These are phyloP conservation scores for Hippoglossus hippoglossus DNA, from an alignment of 2,797 vertebrate genomes.

Conservation along the genomic window DNA sequence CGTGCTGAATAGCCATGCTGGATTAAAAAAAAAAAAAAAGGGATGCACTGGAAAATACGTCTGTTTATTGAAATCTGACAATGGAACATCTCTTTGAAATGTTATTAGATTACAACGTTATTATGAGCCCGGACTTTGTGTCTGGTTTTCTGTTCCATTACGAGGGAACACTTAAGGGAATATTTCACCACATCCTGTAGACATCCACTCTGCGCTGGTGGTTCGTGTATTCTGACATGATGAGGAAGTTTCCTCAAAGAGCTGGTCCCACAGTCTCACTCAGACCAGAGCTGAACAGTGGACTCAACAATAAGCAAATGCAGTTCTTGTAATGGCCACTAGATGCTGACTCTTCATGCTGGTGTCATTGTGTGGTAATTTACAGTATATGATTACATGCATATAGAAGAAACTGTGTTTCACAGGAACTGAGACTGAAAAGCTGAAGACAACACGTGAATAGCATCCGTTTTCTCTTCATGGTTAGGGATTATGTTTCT, in stretches of 20 bases:
- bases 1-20: slow-evolving; percentile 61
- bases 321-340: slow-evolving; percentile 30
- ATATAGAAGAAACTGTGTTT: background rate
- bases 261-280: slow-evolving; percentile 13
- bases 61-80: slow-evolving; percentile 52
- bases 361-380: background rate
- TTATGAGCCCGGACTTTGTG: slow-evolving; percentile 41
- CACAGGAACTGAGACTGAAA: background rate
- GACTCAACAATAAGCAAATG: slow-evolving; percentile 16
- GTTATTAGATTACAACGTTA: slow-evolving; percentile 48
- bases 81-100: slow-evolving; percentile 45
- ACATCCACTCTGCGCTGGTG: slow-evolving; percentile 45
- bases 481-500: background rate
- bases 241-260: slow-evolving; percentile 18
- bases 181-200: slow-evolving; percentile 47
- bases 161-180: slow-evolving; percentile 45
- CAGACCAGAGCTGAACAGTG: slow-evolving; percentile 7
- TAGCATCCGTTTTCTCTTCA: background rate
- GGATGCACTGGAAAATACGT: slow-evolving; percentile 73
- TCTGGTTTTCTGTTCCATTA: slow-evolving; percentile 48
- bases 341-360: slow-evolving; percentile 1
- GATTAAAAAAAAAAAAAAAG: slow-evolving; percentile 46
- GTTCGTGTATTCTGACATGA: slow-evolving; percentile 30
- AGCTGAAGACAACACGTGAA: background rate
- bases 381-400: background rate